Base-by-base conservation (phyloP, 30 jellyfish, hydroid and myxozoan species). In the Calvadosia cruxmelitensis region DNA sequence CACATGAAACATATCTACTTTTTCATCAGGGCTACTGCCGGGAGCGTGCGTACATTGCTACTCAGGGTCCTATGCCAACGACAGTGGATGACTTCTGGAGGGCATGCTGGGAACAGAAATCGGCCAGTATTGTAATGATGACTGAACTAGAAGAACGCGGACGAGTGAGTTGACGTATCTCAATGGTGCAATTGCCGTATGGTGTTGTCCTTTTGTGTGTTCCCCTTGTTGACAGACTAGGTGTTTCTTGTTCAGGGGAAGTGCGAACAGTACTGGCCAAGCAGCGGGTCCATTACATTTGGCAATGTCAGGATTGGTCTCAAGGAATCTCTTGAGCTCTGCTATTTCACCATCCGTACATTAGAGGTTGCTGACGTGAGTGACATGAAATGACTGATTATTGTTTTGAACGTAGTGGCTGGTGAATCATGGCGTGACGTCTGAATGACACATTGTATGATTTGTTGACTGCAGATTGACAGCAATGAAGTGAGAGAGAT, bases 191-290 rank as follows among this genome's bases (percentile, higher is more conserved):
- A 24, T 20, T 20, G 27, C 12, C 34, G 29, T 13, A 5, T 57
- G 12, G 10, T 20, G 34, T 5, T 20, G 29, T 12, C 61, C 13
- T 12, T 49, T 49, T 49, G 69, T 23, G 34, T 57, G 10, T 5
- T 20, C 5, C 27, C 13, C 13, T 24, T 57, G 27, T 24, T 23
- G 24, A 57, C 13, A 5, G 26, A 20, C 10, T 42, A 10, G 20
- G 10, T 10, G 20, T 20, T 34, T 71, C 27, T 2, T 3, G 48
- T 83, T 70, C 72, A 86, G 96, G 69, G 76, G 53, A 91, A 91
- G 67, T 91, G 99, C 63, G 95, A 82, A 33, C 95, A 78, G 61
- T 91, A 91, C 62, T 91, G 99, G 99, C 99, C 99, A 0, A 70
- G 84, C 29, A 71, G 66, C 52, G 99, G 92, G 29, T 57, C 80